A percentile compares a stretch with the other conserved stretches of the same genome.
Evolutionary conservation across 2,113 vertebrate genomes (phyloP).

Genomic region (Cephalopterus ornatus): DNA sequence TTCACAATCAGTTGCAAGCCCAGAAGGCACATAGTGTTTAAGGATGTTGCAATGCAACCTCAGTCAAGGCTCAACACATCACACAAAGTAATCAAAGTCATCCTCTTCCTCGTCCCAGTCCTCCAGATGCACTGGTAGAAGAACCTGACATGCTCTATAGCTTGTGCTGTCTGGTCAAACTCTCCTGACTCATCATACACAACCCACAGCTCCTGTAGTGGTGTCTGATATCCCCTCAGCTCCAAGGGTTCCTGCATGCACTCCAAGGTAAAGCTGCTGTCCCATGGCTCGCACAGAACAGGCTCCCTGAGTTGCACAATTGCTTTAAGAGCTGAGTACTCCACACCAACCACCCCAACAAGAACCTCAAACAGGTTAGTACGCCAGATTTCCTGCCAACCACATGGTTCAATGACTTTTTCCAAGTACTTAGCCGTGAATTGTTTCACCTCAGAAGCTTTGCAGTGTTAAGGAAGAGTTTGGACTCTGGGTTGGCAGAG

Average conservation of each 20-base stretch:
- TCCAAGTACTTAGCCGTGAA: slow-evolving; percentile 89
- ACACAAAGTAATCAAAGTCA: slow-evolving; percentile 91
- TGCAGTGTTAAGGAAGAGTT: slow-evolving; percentile 69
- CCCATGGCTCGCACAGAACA: slow-evolving; percentile 74
- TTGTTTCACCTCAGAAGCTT: slow-evolving; percentile 84
- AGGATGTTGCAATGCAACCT: slow-evolving; percentile 88
- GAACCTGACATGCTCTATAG: slow-evolving; percentile 88
- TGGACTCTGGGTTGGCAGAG: neutral
- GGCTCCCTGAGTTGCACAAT: slow-evolving; percentile 77
- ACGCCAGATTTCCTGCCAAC: slow-evolving; percentile 84
- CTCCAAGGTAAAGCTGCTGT: slow-evolving; percentile 78
- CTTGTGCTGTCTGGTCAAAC: slow-evolving; percentile 85
- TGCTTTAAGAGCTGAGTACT: slow-evolving; percentile 78
- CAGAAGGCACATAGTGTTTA: slow-evolving; percentile 84
- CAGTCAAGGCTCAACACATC: slow-evolving; percentile 87
- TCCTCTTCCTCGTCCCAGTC: slow-evolving; percentile 90
- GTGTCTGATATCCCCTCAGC: slow-evolving; percentile 75
- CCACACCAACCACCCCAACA: slow-evolving; percentile 77
- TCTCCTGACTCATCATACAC: slow-evolving; percentile 83
- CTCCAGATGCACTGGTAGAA: slow-evolving; percentile 89
- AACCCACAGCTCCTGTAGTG: slow-evolving; percentile 81
- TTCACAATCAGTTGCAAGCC: slow-evolving; percentile 78
- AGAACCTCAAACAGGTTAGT: neutral
- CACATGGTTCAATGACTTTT: slow-evolving; percentile 82
- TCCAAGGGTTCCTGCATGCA: slow-evolving; percentile 79